Base-by-base conservation (phyloP, 2,113 vertebrate genomes). In the Paramisgurnus dabryanus region DNA sequence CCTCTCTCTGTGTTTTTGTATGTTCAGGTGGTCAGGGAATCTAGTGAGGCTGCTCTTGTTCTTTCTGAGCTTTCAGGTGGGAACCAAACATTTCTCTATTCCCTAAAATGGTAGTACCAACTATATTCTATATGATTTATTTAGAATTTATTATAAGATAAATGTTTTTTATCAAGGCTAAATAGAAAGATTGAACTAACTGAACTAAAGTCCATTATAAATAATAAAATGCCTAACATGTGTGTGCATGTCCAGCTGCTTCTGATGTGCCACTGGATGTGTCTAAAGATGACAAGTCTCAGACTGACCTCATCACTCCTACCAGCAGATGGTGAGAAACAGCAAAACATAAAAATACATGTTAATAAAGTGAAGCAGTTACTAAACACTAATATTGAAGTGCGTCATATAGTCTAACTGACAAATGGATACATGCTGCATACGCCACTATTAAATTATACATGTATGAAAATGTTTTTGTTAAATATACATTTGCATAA, bases 181-280 rank as follows among this genome's bases (percentile, higher is more conserved):
- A n/a, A n/a, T n/a, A n/a, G n/a, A n/a, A n/a, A n/a, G 27, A 34
- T 34, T 34, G 27, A 34, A 34, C 27, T 34, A 41, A 22, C 65
- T 12, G 34, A 9, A 41, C 8, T 41, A 72, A 40, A 72, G 5
- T 67, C 22, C 64, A 18, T 64, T 8, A 58, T 58, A 6, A 6
- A 58, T 58, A 7, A 58, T 18, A 18, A 18, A 18, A 58, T 58
- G 55, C 55, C 6, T 7, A 18, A 58, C 12, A 18, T 67, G 22
- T 76, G 5, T 76, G 34, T 77, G 67, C 72, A 13, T 76, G 15
- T 76, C 41, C 73, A 86, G 85, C 66, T 72, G 64, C 12, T 53
- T 67, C 86, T 89, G 92, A 91, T 64, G 4, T 92, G 34, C 91
- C 87, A 67, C 84, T 94, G 55, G 92, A 94, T 71, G 50, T 83